Percentiles rank a stretch among this genome's conserved stretches.
phyloP scores from a whole-genome alignment of 2,797 vertebrate genomes.

The Eremophila alpestris region DNA sequence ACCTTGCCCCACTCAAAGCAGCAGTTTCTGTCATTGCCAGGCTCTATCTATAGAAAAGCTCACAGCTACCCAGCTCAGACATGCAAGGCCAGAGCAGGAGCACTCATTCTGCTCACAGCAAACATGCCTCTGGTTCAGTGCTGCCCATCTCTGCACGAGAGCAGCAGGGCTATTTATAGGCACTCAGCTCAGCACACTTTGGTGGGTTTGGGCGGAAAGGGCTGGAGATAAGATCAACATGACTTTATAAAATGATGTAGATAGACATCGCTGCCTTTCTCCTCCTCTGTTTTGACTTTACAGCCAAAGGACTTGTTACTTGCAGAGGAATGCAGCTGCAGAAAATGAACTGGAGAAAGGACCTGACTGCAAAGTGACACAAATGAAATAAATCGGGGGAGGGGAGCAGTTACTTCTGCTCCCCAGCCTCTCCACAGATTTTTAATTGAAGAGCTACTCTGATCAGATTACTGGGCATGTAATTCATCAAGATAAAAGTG shows the following conservation, averaged over 20 bases:
- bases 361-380: not conserved
- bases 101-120: conserved; percentile 8
- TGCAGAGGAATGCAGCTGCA: not conserved
- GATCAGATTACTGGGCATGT: not conserved
- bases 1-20: not conserved
- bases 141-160: conserved; percentile 65
- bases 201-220: conserved; percentile 76
- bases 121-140: conserved; percentile 47
- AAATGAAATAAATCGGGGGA: not conserved
- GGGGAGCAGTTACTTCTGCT: not conserved
- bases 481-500: not conserved
- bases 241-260: conserved; percentile 67
- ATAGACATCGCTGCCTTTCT: conserved; percentile 57
- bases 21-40: not conserved
- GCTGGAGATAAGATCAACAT: conserved; percentile 74
- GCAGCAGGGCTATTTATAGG: conserved; percentile 76
- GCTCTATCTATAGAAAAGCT: conserved; percentile 29
- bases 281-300: conserved; percentile 26
- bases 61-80: not conserved
- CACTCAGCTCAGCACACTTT: conserved; percentile 58
- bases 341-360: not conserved
- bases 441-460: not conserved
- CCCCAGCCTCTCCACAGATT: not conserved
- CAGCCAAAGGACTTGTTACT: conserved; percentile 16
- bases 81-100: conserved; percentile 51